Conservation (phyloP, 2,113 vertebrate genomes). For the Zeus faber region DNA sequence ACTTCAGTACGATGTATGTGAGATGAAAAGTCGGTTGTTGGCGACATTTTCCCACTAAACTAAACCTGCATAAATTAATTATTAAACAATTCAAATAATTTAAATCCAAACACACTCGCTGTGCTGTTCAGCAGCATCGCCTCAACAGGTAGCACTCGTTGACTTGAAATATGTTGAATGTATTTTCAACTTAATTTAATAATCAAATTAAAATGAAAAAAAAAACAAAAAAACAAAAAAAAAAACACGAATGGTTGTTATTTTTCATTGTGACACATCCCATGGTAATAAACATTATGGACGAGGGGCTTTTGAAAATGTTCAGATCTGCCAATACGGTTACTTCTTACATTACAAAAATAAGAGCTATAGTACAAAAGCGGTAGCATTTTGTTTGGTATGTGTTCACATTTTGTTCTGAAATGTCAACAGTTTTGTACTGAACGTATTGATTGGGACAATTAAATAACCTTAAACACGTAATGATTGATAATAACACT, state of each 20-base stretch:
- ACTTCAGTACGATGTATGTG: constrained; percentile 56
- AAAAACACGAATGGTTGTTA: constrained; percentile 51
- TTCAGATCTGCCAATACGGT: constrained; percentile 31
- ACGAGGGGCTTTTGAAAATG: constrained; percentile 38
- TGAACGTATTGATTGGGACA: constrained; percentile 33
- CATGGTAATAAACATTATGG: constrained; percentile 35
- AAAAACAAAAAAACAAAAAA: constrained; percentile 23
- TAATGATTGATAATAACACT: constrained; percentile 17
- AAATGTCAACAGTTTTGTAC: constrained; percentile 24
- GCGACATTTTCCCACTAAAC: constrained; percentile 29
- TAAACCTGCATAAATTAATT: constrained; percentile 65
- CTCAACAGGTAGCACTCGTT: constrained; percentile 39
- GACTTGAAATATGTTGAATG: constrained; percentile 31
- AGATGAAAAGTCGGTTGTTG: no score
- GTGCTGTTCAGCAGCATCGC: constrained; percentile 46
- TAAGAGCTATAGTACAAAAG: constrained; percentile 72
- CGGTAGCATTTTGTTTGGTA: constrained; percentile 34
- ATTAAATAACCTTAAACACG: constrained; percentile 42
- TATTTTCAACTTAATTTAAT: constrained; percentile 22
- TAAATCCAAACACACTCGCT: constrained; percentile 33
- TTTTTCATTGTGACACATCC: constrained; percentile 26
- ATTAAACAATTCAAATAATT: constrained; percentile 56
- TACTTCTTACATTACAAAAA: constrained; percentile 63
- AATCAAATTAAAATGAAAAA: constrained; percentile 30
- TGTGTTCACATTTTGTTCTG: constrained; percentile 37